Evolutionary conservation across 2,797 vertebrate species (phyloP), one percentile per base, ranked within the genome.

Genomic region (Helostoma temminkii): DNA sequence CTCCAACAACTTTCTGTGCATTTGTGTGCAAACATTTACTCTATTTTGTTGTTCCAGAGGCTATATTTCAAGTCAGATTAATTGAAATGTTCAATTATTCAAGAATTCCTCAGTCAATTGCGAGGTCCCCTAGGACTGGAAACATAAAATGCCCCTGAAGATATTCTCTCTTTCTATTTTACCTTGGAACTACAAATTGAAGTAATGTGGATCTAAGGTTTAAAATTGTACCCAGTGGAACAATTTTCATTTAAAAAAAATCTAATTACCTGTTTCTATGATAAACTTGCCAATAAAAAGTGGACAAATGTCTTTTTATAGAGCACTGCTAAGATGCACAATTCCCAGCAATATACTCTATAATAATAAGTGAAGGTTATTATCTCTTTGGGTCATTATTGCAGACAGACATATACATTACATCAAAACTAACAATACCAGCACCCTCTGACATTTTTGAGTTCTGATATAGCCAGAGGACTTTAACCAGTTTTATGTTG

Each of bases 381-480:
- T 65, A 37, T 19, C 32, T 21, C 62, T 66, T 68, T 41, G 14
- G 28, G 24, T 8, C 25, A 70, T 65, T 36, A 41, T 36, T 58
- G 37, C 54, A 28, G 52, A 58, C 74, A 68, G 57, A 48, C 78
- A 72, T 72, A 22, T 12, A 21, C 16, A 56, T 66, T 47, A 60
- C 60, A 24, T 63, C 10, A 9, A 69, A 64, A 59, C 49, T 60
- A 50, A 43, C 28, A 30, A 10, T 30, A 9, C 26, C 25, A 10
- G 14, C 8, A 18, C 19, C 21, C 0, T 18, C 16, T 57, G 34
- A 39, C 18, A 69, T 64, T 54, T 8, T 48, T 57, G 60, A 19
- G 19, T 47, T 74, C 24, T 69, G 67, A 78, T 64, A 57, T 66
- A 73, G 77, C 46, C 71, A 52, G 37, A 72, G 58, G 81, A 74